Evolutionary conservation across 2,113 vertebrate species (phyloP).

Genomic region (Clinocottus analis): DNA sequence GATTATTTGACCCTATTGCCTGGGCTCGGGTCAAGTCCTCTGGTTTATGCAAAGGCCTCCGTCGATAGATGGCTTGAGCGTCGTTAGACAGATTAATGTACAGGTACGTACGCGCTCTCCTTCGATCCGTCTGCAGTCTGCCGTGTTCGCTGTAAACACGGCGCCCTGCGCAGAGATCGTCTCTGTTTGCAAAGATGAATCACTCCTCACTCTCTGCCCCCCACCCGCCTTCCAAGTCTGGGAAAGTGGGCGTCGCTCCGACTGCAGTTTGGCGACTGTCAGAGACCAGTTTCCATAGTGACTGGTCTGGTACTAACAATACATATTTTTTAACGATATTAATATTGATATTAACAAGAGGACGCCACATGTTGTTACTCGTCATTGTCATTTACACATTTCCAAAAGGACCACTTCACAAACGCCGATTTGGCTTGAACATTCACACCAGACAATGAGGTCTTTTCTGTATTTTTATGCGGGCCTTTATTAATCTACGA

Average conservation of each 20-base stretch:
- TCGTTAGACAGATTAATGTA: slow-evolving; percentile 46
- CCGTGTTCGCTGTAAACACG: slow-evolving; percentile 83
- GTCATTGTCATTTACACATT: not conserved
- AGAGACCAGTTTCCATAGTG: slow-evolving; percentile 61
- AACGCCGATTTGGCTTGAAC: not conserved
- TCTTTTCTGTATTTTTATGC: not conserved
- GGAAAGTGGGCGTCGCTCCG: slow-evolving; percentile 46
- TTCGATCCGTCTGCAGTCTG: slow-evolving; percentile 69
- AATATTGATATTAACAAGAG: not conserved
- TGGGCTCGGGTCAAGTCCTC: not conserved
- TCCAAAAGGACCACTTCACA: not conserved
- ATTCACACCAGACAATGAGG: not conserved
- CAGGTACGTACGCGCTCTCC: slow-evolving; percentile 64
- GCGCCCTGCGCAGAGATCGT: slow-evolving; percentile 76
- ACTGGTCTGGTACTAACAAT: slow-evolving; percentile 25
- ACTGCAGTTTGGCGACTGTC: slow-evolving; percentile 40
- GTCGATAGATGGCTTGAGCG: slow-evolving; percentile 27
- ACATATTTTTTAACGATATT: not conserved
- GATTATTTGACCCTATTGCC: slow-evolving; percentile 12
- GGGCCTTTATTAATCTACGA: not conserved
- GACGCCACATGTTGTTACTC: not conserved
- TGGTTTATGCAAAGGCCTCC: slow-evolving; percentile 3
- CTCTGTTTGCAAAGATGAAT: slow-evolving; percentile 33
- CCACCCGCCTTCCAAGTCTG: slow-evolving; percentile 21
- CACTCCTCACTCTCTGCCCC: slow-evolving; percentile 37